These are phyloP conservation scores for Calcarius lapponicus DNA, from an alignment of 2,797 vertebrate genomes.

Conservation along the genomic window DNA sequence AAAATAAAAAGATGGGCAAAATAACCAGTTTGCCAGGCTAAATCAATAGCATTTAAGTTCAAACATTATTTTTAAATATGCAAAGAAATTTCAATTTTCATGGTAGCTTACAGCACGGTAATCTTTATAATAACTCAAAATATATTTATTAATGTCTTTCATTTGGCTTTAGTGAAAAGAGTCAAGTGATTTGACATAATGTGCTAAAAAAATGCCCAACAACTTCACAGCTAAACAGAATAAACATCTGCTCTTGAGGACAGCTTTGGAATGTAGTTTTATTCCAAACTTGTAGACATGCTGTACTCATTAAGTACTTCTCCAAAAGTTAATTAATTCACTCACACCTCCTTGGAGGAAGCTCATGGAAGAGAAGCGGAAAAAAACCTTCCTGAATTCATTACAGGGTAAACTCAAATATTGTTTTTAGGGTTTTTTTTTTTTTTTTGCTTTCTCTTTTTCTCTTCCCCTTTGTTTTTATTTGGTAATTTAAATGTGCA, in stretches of 20 bases:
- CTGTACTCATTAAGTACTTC: not conserved
- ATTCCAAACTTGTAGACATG: not conserved
- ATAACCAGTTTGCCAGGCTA: not conserved
- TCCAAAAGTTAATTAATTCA: not conserved
- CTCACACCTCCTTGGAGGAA: not conserved
- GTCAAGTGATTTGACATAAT: not conserved
- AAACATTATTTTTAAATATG: not conserved
- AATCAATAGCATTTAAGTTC: not conserved
- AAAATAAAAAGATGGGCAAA: not conserved
- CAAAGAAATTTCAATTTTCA: not conserved
- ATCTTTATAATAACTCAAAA: not conserved
- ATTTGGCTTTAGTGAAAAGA: not conserved
- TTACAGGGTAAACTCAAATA: not conserved
- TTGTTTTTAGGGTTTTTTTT: not conserved
- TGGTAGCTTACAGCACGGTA: not conserved
- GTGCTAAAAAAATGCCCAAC: not conserved
- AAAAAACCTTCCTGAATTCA: not conserved
- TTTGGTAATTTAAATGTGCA: not conserved
- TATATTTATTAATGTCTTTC: not conserved
- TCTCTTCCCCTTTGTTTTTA: not conserved
- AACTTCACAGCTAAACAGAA: not conserved
- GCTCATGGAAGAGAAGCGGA: not conserved
- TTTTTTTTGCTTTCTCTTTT: not conserved
- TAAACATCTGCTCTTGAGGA: not conserved
- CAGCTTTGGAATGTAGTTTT: not conserved